phyloP scores from a whole-genome alignment of 2,888 invertebrate species.

The Emesis furor region DNA sequence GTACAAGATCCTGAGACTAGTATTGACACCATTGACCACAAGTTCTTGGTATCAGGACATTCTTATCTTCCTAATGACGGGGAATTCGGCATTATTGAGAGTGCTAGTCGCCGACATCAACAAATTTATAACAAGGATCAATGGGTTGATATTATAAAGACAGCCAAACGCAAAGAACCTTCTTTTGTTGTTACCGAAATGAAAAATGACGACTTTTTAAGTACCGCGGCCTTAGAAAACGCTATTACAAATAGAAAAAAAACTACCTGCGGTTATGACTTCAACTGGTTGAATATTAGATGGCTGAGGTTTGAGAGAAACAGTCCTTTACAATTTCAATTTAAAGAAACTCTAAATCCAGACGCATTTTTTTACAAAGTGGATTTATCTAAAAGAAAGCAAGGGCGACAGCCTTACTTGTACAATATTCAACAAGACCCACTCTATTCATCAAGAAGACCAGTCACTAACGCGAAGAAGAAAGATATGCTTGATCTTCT shows the following conservation, averaged over 20 bases:
- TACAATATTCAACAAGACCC: slow-evolving; percentile 5
- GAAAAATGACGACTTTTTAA: neutral
- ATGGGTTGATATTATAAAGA: too few relatives aligned
- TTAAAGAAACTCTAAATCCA: slow-evolving; percentile 10
- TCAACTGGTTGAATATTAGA: neutral
- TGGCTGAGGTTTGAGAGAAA: slow-evolving; percentile 6
- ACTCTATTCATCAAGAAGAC: slow-evolving; percentile 3
- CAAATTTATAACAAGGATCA: too few relatives aligned
- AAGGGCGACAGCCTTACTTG: neutral
- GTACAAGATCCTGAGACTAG: too few relatives aligned
- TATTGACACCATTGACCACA: too few relatives aligned
- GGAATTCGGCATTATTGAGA: too few relatives aligned
- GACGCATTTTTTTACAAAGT: slow-evolving; percentile 4
- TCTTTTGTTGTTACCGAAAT: slow-evolving; percentile 4
- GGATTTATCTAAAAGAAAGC: slow-evolving; percentile 10
- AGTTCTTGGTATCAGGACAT: too few relatives aligned
- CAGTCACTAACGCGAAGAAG: slow-evolving; percentile 5
- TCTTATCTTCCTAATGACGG: too few relatives aligned
- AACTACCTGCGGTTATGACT: neutral
- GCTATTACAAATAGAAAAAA: neutral
- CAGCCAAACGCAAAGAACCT: neutral
- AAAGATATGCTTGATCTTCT: slow-evolving; percentile 14
- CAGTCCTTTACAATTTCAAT: slow-evolving; percentile 10
- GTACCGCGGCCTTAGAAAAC: neutral
- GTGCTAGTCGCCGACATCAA: too few relatives aligned